A percentile compares a stretch with the other conserved stretches of the same genome.
phyloP scores from a whole-genome alignment of 1,140 invertebrate species.

The Tribolium madens region DNA sequence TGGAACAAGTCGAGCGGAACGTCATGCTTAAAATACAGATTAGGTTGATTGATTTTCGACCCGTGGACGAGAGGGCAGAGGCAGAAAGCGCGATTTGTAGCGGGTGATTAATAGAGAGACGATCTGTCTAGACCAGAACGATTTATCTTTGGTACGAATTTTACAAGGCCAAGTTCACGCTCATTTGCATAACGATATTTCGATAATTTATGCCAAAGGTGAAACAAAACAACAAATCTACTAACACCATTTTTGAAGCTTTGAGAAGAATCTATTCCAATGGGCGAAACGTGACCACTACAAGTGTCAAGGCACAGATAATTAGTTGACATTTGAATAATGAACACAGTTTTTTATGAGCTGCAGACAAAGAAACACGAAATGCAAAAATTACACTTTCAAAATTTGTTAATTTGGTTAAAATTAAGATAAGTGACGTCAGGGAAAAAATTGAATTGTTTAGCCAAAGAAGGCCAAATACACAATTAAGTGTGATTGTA shows the following conservation, averaged over 20 bases:
- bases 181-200: not conserved
- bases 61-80: not conserved
- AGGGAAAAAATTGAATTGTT: not conserved
- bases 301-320: not conserved
- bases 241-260: too few species aligned
- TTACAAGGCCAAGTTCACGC: not conserved
- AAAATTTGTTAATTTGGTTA: not conserved
- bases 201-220: too few species aligned
- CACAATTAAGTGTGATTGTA: not conserved
- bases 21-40: conserved; percentile 37
- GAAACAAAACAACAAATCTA: too few species aligned
- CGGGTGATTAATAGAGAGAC: not conserved
- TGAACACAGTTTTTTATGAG: not conserved
- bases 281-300: not conserved
- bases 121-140: not conserved
- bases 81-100: conserved; percentile 3
- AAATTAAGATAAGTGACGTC: not conserved
- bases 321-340: not conserved
- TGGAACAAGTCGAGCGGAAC: conserved; percentile 20
- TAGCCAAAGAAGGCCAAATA: not conserved
- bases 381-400: not conserved
- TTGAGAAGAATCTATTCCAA: not conserved
- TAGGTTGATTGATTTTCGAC: conserved; percentile 32
- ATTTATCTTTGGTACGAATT: not conserved
- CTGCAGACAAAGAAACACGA: not conserved